Base-by-base conservation (phyloP, 2,888 invertebrate genomes). In the Nycteola revayana region DNA sequence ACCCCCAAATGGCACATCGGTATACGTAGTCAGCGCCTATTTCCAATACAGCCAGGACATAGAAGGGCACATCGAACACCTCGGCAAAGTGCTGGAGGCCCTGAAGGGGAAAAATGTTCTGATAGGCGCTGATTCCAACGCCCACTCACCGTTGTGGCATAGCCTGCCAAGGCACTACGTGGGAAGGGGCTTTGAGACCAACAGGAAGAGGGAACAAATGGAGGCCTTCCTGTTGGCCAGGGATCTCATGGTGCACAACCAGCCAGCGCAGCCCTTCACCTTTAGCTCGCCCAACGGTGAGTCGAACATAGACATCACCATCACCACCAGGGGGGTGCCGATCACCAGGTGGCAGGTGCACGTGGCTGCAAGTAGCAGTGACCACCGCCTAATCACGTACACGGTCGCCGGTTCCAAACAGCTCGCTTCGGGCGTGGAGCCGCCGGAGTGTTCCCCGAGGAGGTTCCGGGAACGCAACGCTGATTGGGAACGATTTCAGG, bases 91-190 rank as follows among this genome's bases (percentile, higher is more conserved):
- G 0, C 14, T 62, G 1, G 20, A 45, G 1, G 22, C 7, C 0
- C 28, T 63, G 1, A 1, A 10, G 0, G 55, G 55, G 0, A 9
- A 6, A 0, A 20, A 3, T 0, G 29, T 60, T 0, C 3, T 65
- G 0, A 35, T 65, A 0, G 46, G 49, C 0, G 35, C 41, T 0
- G 62, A 62, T 33, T 31, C 28, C n/a, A 62, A 62, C 26, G 49
- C 66, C 0, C 59, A 61, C 35, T 64, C 61, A 0, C 53, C 56
- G 0, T 10, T 59, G 26, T 62, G 59, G 56, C 32, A 40, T 33
- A 51, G 52, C 5, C 10, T 25, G 0, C 4, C 7, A 0, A 9
- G 33, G 0, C 56, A 60, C 1, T 49, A 32, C 3, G 9, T 3
- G 0, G 57, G 60, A 0, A 32, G 52, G 0, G 55, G 60, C n/a